phyloP scores from a whole-genome alignment of 2,113 vertebrate genomes.

The Oreotragus oreotragus region DNA sequence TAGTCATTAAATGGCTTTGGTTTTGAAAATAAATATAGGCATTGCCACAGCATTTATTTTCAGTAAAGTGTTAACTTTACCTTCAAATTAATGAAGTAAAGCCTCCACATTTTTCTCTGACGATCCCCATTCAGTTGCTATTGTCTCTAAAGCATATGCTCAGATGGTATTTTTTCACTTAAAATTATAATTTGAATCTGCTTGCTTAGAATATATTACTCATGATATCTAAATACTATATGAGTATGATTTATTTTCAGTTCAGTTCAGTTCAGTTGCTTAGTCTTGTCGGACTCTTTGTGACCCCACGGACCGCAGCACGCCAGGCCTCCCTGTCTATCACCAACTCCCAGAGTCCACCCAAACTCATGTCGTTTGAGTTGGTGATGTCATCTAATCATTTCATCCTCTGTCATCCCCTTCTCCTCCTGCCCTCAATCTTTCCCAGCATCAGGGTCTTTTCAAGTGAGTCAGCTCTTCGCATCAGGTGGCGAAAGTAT shows the following conservation, averaged over 20 bases:
- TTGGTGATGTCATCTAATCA: not conserved
- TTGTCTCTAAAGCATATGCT: slow-evolving; percentile 13
- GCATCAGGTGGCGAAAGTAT: not conserved
- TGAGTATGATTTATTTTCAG: not conserved
- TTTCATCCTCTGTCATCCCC: not conserved
- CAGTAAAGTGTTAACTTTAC: slow-evolving; percentile 31
- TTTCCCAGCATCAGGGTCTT: not conserved
- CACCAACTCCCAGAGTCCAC: not conserved
- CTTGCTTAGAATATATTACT: not conserved
- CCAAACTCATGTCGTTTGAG: not conserved
- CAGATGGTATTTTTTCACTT: not conserved
- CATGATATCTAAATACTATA: not conserved
- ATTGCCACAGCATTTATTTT: slow-evolving; percentile 52
- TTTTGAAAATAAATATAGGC: slow-evolving; percentile 31
- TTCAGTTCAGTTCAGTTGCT: not conserved
- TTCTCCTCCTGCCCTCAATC: not conserved
- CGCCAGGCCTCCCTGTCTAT: not conserved
- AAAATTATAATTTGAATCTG: not conserved
- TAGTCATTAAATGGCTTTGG: not conserved
- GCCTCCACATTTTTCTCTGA: not conserved
- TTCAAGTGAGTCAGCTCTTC: not conserved
- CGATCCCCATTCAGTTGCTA: slow-evolving; percentile 44
- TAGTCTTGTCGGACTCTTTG: not conserved
- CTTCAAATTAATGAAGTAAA: slow-evolving; percentile 19
- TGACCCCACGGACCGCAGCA: fast-evolving